These are phyloP conservation scores for Philereme vetulata DNA, from an alignment of 2,888 invertebrate genomes.

Conservation along the genomic window DNA sequence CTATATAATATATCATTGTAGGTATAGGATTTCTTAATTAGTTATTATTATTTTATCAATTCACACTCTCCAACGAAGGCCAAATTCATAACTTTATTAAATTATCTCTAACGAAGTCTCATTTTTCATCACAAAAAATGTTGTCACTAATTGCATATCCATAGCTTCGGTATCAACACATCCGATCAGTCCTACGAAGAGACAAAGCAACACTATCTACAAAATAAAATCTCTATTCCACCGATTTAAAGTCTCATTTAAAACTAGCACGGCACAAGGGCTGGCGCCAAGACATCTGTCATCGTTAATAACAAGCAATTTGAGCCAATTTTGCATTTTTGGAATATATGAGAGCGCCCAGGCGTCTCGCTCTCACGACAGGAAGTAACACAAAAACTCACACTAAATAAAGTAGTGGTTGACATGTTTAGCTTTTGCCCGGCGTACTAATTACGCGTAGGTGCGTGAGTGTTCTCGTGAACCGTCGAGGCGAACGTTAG, in stretches of 20 bases:
- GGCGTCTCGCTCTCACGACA: slow-evolving; percentile 73
- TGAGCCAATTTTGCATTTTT: slow-evolving; percentile 82
- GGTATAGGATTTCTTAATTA: no score
- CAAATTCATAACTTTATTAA: slow-evolving; percentile 14
- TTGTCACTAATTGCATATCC: slow-evolving; percentile 78
- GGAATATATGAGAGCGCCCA: slow-evolving; percentile 72
- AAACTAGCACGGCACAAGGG: slow-evolving; percentile 37
- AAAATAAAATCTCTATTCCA: slow-evolving; percentile 43
- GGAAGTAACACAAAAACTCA: slow-evolving; percentile 78
- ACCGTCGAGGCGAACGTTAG: slow-evolving; percentile 65
- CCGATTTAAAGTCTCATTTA: slow-evolving; percentile 45
- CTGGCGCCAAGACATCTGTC: slow-evolving; percentile 82
- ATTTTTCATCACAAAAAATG: slow-evolving; percentile 52
- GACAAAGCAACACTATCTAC: slow-evolving; percentile 40
- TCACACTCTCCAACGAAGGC: not conserved
- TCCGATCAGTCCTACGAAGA: slow-evolving; percentile 66
- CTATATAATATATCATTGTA: no score
- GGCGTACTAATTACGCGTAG: slow-evolving; percentile 66
- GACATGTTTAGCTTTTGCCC: slow-evolving; percentile 74
- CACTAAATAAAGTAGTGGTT: slow-evolving; percentile 77
- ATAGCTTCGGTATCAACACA: slow-evolving; percentile 77
- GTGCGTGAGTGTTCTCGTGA: slow-evolving; percentile 70
- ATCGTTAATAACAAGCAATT: slow-evolving; percentile 83
- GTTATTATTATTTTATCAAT: slow-evolving; percentile 2
- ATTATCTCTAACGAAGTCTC: slow-evolving; percentile 44